Evolutionary conservation across 1,140 invertebrate genomes (phyloP), one percentile per base, ranked within the genome.

Genomic region (Sycobia sp.): DNA sequence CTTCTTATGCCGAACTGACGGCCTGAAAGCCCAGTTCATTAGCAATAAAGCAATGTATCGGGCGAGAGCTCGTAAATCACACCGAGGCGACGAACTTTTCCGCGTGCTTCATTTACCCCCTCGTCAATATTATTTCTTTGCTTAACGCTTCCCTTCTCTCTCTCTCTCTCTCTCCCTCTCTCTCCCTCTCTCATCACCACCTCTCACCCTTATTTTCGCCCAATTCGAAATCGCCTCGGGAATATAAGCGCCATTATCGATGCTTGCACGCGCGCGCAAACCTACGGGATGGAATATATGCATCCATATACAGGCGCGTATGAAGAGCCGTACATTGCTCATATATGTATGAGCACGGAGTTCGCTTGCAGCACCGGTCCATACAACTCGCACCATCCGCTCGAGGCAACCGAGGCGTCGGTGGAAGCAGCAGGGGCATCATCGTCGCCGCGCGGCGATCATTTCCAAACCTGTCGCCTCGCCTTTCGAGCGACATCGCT

Each of bases 401-500:
- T n/a, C n/a, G n/a, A n/a, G n/a, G n/a, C n/a, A n/a, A n/a, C n/a
- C n/a, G n/a, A n/a, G n/a, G n/a, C n/a, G n/a, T n/a, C n/a, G n/a
- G n/a, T n/a, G n/a, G n/a, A n/a, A n/a, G n/a, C n/a, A n/a, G n/a
- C n/a, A n/a, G n/a, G n/a, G 47, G 14, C 27, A 27, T 47, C 38
- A 7, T 32, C 5, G 29, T 11, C 29, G 29, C 60, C 56, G 60
- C 23, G 69, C 70, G 62, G 76, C 68, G 71, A 78, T 80, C 70
- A 74, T 77, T 79, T 76, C 69, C 70, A 74, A n/a, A 77, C 66
- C 72, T 79, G 79, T 80, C 79, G 67, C 74, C 66, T 57, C 71
- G 62, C 62, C 66, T 79, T 78, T 74, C 36, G 25, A 74, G 60
- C 69, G 66, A 78, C 76, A 80, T 81, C 72, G 68, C 65, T 81